Evolutionary conservation across 2,797 vertebrate species (phyloP).

Genomic region (Eremophila alpestris): DNA sequence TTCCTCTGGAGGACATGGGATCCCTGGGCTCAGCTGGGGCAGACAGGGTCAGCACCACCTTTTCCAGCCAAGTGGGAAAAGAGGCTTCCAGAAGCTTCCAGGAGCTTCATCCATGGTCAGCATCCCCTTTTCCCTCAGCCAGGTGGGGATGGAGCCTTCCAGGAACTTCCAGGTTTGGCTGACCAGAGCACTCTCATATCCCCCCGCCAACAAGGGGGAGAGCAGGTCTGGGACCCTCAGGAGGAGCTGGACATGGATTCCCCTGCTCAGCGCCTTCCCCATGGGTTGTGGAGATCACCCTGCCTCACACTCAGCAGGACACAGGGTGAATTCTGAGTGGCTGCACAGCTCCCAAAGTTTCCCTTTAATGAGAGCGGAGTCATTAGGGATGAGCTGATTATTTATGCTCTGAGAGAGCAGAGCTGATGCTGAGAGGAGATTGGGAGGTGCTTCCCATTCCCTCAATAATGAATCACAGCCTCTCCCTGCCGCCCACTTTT

Average conservation of each 20-base stretch:
- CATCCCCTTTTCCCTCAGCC: background rate
- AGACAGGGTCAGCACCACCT: background rate
- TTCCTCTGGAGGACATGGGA: background rate
- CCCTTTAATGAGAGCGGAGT: background rate
- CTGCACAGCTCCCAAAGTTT: background rate
- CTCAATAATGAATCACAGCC: background rate
- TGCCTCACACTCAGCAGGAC: slow-evolving; percentile 7
- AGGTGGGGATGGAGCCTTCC: background rate
- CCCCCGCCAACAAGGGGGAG: rapidly evolving
- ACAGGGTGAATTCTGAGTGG: background rate
- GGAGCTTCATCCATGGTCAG: background rate
- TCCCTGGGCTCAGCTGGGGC: background rate
- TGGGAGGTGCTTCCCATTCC: background rate
- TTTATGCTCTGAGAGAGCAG: background rate
- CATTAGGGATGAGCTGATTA: background rate
- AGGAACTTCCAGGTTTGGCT: background rate
- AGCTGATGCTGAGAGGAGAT: background rate
- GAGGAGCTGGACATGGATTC: background rate
- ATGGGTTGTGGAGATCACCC: background rate
- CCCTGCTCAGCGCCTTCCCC: background rate
- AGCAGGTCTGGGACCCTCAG: background rate
- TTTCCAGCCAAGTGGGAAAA: background rate
- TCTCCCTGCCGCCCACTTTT: background rate
- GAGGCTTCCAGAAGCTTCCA: background rate
- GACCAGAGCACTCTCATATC: background rate